phyloP scores from a whole-genome alignment of 2,888 invertebrate species.

The Leucoma salicis region DNA sequence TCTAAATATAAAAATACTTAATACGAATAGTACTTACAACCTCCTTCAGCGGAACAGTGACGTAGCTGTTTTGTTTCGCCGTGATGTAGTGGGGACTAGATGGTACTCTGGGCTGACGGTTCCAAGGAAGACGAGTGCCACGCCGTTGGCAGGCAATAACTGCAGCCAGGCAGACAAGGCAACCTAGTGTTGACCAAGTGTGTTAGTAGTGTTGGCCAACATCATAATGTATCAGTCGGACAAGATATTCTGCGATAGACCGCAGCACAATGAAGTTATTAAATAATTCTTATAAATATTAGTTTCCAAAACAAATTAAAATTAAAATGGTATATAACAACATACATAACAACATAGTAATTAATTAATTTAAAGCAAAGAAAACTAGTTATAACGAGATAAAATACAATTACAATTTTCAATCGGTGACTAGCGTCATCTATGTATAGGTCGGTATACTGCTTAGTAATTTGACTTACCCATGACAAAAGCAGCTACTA shows the following conservation, averaged over 20 bases:
- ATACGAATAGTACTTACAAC: slow-evolving; percentile 81
- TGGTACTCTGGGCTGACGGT: slow-evolving; percentile 82
- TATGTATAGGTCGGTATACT: slow-evolving; percentile 11
- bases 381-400: too few species aligned
- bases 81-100: slow-evolving; percentile 92
- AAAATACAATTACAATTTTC: too few species aligned
- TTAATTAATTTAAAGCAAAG: too few species aligned
- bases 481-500: slow-evolving; percentile 63
- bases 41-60: slow-evolving; percentile 91
- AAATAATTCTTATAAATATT: too few species aligned
- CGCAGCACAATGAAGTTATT: too few species aligned
- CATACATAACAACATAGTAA: too few species aligned
- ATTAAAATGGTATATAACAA: too few species aligned
- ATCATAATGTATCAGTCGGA: too few species aligned
- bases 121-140: slow-evolving; percentile 70
- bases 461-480: slow-evolving; percentile 44
- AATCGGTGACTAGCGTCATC: slow-evolving; percentile 43
- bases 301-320: too few species aligned
- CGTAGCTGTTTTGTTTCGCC: slow-evolving; percentile 91
- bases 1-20: too few species aligned
- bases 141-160: slow-evolving; percentile 71
- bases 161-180: slow-evolving; percentile 74
- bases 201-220: too few species aligned
- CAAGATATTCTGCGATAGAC: too few species aligned
- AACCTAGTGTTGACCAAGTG: slow-evolving; percentile 56